Conservation (phyloP, 2,888 invertebrate species). For the Priocnemis perturbator region DNA sequence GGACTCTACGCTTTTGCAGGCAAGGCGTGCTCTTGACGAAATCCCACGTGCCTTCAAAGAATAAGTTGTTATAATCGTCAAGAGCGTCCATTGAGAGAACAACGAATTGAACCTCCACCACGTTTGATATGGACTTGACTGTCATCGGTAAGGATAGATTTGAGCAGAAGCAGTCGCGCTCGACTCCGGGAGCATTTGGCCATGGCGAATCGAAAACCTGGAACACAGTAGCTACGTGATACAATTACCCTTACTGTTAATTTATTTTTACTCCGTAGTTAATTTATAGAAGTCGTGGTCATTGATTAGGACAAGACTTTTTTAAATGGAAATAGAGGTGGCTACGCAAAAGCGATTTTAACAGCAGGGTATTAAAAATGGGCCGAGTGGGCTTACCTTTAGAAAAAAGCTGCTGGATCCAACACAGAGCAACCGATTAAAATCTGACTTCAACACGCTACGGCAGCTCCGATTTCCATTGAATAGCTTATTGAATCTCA, state of each 20-base stretch:
- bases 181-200: conserved; percentile 82
- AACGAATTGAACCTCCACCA: conserved; percentile 88
- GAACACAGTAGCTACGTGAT: background rate
- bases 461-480: conserved; percentile 74
- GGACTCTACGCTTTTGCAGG: conserved; percentile 82
- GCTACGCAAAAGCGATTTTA: too few species aligned
- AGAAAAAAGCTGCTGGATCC: conserved; percentile 70
- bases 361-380: too few species aligned
- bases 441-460: conserved; percentile 70
- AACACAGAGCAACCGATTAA: conserved; percentile 70
- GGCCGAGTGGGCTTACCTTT: conserved; percentile 59
- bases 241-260: background rate
- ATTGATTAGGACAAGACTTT: too few species aligned
- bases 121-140: conserved; percentile 85
- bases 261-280: background rate
- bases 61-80: conserved; percentile 90
- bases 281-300: too few species aligned
- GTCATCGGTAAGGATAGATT: conserved; percentile 82
- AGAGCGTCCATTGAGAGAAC: conserved; percentile 89
- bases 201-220: conserved; percentile 87
- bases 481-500: conserved; percentile 85
- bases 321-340: too few species aligned
- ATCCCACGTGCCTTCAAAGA: conserved; percentile 90
- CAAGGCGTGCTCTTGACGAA: conserved; percentile 86
- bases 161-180: conserved; percentile 89